phyloP scores from a whole-genome alignment of 2,888 invertebrate genomes.

The Tachystola acroxantha region DNA sequence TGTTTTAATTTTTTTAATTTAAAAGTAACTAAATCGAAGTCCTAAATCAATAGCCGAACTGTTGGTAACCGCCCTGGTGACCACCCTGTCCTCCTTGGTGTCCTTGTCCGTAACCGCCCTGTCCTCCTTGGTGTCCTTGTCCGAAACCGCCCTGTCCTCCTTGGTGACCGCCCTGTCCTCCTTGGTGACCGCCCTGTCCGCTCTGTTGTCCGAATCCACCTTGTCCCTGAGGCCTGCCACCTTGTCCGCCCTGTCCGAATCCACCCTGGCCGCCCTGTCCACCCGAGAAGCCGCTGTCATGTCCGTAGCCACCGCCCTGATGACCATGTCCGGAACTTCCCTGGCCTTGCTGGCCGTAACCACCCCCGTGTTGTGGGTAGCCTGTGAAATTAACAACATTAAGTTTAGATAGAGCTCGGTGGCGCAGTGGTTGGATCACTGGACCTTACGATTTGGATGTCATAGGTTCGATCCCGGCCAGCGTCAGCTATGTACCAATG shows the following conservation, averaged over 20 bases:
- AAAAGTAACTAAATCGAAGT: not conserved
- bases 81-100: conserved; percentile 10
- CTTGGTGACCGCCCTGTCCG: not conserved
- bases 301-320: not conserved
- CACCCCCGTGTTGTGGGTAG: not conserved
- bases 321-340: not conserved
- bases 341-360: not conserved
- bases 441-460: not conserved
- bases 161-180: not conserved
- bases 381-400: not conserved
- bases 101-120: conserved; percentile 6
- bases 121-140: conserved; percentile 11
- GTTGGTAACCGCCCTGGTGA: conserved; percentile 1
- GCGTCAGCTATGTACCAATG: no score
- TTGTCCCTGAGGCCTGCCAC: not conserved
- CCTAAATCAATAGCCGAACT: not conserved
- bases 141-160: conserved; percentile 10
- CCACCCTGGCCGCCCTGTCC: not conserved
- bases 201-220: not conserved
- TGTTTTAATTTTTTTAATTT: not conserved
- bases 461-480: no score
- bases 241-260: not conserved
- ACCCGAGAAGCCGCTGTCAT: not conserved
- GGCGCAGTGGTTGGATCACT: no score
- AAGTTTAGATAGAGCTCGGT: not conserved